phyloP scores from a whole-genome alignment of 2,113 vertebrate genomes.

The Nanger granti region DNA sequence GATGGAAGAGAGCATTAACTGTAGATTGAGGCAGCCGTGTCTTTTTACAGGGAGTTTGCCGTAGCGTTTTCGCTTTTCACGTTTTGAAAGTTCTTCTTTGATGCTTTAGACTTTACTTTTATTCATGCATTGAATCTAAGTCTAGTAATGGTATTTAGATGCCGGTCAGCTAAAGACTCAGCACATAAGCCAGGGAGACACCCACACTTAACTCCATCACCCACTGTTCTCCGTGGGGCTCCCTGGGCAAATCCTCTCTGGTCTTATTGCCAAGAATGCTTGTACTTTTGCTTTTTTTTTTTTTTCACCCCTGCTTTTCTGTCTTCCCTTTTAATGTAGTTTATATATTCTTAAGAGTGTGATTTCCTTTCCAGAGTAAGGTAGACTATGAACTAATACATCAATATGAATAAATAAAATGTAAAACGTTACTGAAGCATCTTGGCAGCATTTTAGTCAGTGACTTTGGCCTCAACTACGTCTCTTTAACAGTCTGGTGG shows the following conservation, averaged over 20 bases:
- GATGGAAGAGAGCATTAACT: not conserved
- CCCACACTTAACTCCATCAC: rapidly evolving
- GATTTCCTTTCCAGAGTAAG: constrained; percentile 9
- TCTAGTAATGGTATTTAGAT: not conserved
- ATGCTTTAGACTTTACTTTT: not conserved
- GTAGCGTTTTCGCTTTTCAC: not conserved
- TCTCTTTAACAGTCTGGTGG: not conserved
- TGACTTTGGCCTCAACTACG: not conserved
- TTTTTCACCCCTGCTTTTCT: not conserved
- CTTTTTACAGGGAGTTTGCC: not conserved
- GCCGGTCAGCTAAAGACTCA: not conserved
- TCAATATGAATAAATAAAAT: not conserved
- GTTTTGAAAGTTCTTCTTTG: not conserved
- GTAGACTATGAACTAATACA: not conserved
- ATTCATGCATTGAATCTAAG: not conserved
- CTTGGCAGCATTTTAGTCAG: not conserved
- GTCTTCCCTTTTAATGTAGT: not conserved
- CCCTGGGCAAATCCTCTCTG: not conserved
- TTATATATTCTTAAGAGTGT: not conserved
- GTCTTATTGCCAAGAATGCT: not conserved
- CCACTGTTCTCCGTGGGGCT: not conserved
- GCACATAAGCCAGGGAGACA: rapidly evolving
- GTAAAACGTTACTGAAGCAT: not conserved
- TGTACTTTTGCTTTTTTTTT: not conserved
- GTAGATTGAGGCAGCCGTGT: not conserved